Evolutionary conservation across 92 coral and sea anemone genomes (phyloP), one percentile per base, ranked within the genome.

Genomic region (Paragorgia papillata): DNA sequence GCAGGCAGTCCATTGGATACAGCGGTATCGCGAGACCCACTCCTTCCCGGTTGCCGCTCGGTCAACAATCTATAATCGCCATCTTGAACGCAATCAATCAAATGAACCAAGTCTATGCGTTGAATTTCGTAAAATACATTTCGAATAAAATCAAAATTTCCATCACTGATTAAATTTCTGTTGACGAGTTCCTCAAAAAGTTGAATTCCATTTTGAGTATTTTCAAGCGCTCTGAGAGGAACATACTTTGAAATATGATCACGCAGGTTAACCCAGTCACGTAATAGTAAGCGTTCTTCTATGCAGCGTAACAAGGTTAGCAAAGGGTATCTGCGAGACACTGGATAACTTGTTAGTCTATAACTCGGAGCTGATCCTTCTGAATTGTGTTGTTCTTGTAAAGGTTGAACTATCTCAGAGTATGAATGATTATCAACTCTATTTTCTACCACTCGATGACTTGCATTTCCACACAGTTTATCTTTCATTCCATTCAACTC

Each of bases 121-220:
- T 15, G 3, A 14, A 56, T 56, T 22, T 22, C 28, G 33, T 3
- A 56, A 3, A 56, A 56, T 3, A 15, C 30, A 22, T 3, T 17
- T 14, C 33, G 28, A 10, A 56, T 4, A 22, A 56, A 22, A 17
- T 56, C 33, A 3, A 56, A 28, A 56, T 56, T 28, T 22, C 22
- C 62, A 56, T 56, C 3, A 17, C 62, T 56, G 62, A 68, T 48
- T n/a, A 44, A 14, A 44, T 44, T 27, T 46, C 75, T 50, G 9
- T 48, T 48, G 10, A 22, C 75, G 3, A 68, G 32, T 68, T 68
- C 75, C 13, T 68, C 8, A 53, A 68, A 68, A 44, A 68, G 17
- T 10, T 46, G 24, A 30, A 49, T 10, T 33, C 33, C 59, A 32
- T 68, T 46, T 19, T 24, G 22, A 32, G 29, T 12, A 18, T 48